Base-by-base conservation (phyloP, 2,113 vertebrate species). In the Halichoeres trimaculatus region DNA sequence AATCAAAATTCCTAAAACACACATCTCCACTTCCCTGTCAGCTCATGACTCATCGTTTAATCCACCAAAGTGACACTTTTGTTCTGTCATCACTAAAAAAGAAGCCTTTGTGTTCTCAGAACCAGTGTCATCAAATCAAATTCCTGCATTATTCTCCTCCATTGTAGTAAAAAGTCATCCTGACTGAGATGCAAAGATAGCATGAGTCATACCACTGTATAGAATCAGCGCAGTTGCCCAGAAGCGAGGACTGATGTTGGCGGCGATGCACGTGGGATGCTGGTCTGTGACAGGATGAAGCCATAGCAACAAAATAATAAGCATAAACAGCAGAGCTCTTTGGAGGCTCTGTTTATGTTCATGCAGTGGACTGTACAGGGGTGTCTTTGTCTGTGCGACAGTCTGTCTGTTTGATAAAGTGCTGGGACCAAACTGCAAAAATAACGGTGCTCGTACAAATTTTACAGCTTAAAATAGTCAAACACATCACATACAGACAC, bases 231-330 rank as follows among this genome's bases (percentile, higher is more conserved):
- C 10, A 2, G 81, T 75, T 83, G 74, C 74, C 59, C 41, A 48
- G 69, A 74, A 34, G 68, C 60, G 3, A 56, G 16, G 75, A 45
- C 69, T 53, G 60, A 63, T 50, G 74, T 61, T 35, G 36, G 59
- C 9, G 67, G 51, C 1, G 1, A 24, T 43, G 72, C 70, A 70
- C 0, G 51, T 63, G 76, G 55, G 75, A 59, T 54, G 72, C 41
- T 26, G 48, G 61, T 50, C 65, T 56, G 66, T 80, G 70, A 63
- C 73, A 45, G 58, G 17, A 53, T n/a, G 64, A 64, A 74, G 56
- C 86, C 85, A 87, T 88, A 47, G 86, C 86, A 90, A 88, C 86
- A 52, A 56, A 79, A 78, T 65, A 73, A 51, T 35, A 40, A 69
- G 30, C 62, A 26, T 70, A 55, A 84, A 79, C 81, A 78, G 52